Evolutionary conservation across 2,797 vertebrate genomes (phyloP).

Genomic region (Bryconaethiops microstoma): DNA sequence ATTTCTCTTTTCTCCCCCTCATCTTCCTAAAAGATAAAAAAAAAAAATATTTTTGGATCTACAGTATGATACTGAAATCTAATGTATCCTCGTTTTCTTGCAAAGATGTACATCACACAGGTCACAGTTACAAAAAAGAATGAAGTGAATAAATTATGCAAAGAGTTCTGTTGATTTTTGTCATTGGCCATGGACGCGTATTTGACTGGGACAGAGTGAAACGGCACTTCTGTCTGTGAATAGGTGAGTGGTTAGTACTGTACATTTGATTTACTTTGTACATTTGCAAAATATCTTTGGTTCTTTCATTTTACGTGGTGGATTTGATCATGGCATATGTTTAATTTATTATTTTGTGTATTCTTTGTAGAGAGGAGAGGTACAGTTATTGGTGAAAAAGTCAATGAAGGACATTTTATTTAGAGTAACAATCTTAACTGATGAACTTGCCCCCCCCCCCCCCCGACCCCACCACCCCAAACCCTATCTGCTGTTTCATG

Average conservation of each 20-base stretch:
- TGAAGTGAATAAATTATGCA: conserved; percentile 93
- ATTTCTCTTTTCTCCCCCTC: conserved; percentile 78
- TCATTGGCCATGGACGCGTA: conserved; percentile 61
- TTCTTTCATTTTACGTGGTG: conserved; percentile 43
- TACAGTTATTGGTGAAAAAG: conserved; percentile 27
- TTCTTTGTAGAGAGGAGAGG: conserved; percentile 50
- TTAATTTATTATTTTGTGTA: conserved; percentile 48
- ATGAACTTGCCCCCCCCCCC: conserved; percentile 34
- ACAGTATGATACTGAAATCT: conserved; percentile 96
- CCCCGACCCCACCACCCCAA: too few species aligned
- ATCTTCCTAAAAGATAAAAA: conserved; percentile 92
- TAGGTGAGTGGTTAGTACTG: conserved; percentile 54
- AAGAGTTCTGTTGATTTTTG: conserved; percentile 86
- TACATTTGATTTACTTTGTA: conserved; percentile 59
- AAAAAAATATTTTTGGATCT: conserved; percentile 98
- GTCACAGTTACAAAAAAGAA: conserved; percentile 86
- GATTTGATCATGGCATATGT: conserved; percentile 45
- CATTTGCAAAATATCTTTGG: conserved; percentile 49
- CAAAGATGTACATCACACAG: conserved; percentile 99
- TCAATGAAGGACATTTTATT: conserved; percentile 35
- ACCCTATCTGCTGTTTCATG: conserved; percentile 59
- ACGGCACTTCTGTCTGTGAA: conserved; percentile 45
- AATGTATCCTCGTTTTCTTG: conserved; percentile 99
- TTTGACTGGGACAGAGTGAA: conserved; percentile 43
- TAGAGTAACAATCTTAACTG: conserved; percentile 23